phyloP scores from a whole-genome alignment of 2,797 vertebrate species.

The Rhabdomys pumilio region DNA sequence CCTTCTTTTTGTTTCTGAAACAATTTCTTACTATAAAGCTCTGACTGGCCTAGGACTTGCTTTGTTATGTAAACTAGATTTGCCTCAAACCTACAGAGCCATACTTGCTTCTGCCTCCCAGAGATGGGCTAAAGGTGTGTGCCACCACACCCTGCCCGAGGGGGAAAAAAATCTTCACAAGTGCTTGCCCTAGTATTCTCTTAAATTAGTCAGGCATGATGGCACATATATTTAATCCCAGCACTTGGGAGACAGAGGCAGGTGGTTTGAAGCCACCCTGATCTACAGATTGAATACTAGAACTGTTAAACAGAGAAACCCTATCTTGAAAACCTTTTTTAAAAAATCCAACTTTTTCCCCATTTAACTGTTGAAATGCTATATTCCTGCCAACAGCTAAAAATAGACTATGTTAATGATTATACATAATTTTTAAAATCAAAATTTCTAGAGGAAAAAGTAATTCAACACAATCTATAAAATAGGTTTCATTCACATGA shows the following conservation, averaged over 20 bases:
- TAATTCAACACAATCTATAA: conserved; percentile 74
- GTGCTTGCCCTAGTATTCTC: not conserved
- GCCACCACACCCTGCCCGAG: not conserved
- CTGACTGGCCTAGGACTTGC: not conserved
- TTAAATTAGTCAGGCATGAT: not conserved
- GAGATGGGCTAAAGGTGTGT: not conserved
- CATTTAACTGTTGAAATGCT: not conserved
- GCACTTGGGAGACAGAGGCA: not conserved
- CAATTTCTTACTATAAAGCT: not conserved
- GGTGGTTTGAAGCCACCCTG: not conserved
- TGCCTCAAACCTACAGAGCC: not conserved
- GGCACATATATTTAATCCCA: too few species aligned
- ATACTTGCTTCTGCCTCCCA: not conserved
- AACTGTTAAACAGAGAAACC: not conserved
- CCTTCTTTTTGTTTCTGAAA: not conserved
- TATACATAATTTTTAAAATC: conserved; percentile 39
- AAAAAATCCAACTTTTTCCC: not conserved
- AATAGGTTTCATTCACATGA: conserved; percentile 76
- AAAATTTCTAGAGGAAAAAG: conserved; percentile 35
- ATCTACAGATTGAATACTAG: not conserved
- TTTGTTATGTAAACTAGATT: not conserved
- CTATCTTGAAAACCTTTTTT: not conserved
- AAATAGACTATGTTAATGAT: conserved; percentile 52
- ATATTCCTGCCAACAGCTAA: not conserved
- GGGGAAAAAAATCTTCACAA: not conserved